phyloP scores from a whole-genome alignment of 2,113 vertebrate species.

The Apodemus speciosus region DNA sequence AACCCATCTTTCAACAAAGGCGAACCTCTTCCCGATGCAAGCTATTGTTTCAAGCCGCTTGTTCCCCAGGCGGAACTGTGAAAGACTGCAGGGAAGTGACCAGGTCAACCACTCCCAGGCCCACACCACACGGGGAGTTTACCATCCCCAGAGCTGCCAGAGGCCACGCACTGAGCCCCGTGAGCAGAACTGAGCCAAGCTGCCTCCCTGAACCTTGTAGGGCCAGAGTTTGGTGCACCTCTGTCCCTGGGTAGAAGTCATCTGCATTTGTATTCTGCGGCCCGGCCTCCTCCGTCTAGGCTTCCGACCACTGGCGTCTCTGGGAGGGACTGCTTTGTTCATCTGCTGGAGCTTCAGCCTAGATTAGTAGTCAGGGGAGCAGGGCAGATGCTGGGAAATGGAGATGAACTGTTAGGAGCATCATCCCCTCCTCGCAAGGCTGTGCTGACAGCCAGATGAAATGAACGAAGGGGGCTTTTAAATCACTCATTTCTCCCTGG shows the following conservation, averaged over 20 bases:
- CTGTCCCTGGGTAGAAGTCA: slow-evolving; percentile 30
- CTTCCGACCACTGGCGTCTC: slow-evolving; percentile 25
- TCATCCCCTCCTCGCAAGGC: slow-evolving; percentile 55
- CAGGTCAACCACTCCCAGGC: neutral
- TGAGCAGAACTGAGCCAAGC: neutral
- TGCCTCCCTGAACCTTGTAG: neutral
- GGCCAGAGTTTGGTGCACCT: neutral
- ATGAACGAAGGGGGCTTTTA: slow-evolving; percentile 48
- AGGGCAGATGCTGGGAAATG: slow-evolving; percentile 41
- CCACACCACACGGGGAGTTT: neutral
- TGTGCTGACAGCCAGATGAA: slow-evolving; percentile 73
- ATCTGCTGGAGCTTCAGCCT: neutral
- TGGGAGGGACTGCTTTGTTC: slow-evolving; percentile 66
- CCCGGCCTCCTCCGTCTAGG: neutral
- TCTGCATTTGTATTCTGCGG: slow-evolving; percentile 69
- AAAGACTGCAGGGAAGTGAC: neutral
- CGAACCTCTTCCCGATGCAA: slow-evolving; percentile 42
- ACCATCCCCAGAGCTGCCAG: neutral
- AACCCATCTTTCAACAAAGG: slow-evolving; percentile 53
- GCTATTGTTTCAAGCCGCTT: slow-evolving; percentile 68
- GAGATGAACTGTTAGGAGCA: neutral
- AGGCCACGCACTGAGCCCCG: neutral
- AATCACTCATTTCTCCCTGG: slow-evolving; percentile 57
- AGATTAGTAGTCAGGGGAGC: neutral
- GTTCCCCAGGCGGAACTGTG: neutral